phyloP scores from a whole-genome alignment of 30 jellyfish, hydroid and myxozoan genomes.

The Hydractinia echinata region DNA sequence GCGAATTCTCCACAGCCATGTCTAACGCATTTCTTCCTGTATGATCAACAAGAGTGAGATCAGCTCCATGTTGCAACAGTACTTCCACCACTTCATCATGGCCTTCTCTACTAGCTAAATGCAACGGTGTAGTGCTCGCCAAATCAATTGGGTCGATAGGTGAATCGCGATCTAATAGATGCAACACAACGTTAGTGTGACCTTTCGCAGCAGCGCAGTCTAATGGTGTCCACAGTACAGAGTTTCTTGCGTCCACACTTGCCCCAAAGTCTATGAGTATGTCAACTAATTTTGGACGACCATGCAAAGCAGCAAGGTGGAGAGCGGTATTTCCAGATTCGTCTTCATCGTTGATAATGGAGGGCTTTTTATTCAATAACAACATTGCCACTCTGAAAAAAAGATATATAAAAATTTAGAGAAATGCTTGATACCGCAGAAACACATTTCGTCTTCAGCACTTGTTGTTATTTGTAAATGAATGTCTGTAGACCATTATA shows the following conservation, averaged over 20 bases:
- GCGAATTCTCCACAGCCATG: constrained; percentile 90
- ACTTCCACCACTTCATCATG: constrained; percentile 65
- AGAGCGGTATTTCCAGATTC: constrained; percentile 72
- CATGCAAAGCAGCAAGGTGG: constrained; percentile 66
- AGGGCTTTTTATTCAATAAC: constrained; percentile 45
- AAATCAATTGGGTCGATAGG: constrained; percentile 91
- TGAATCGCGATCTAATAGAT: constrained; percentile 76
- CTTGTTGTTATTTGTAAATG: too few species aligned
- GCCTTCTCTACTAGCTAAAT: constrained; percentile 92
- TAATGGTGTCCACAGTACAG: constrained; percentile 69
- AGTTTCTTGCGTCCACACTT: constrained; percentile 52
- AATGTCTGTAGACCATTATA: too few species aligned
- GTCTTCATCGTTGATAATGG: constrained; percentile 56
- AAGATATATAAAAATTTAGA: neutral
- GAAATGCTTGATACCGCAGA: neutral
- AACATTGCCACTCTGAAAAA: constrained; percentile 47
- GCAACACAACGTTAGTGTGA: constrained; percentile 49
- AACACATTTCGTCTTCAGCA: neutral
- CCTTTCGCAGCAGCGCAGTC: constrained; percentile 86
- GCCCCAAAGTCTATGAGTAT: constrained; percentile 62
- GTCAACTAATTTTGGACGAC: constrained; percentile 49
- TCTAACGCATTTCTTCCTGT: constrained; percentile 92
- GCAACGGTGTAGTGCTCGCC: constrained; percentile 90
- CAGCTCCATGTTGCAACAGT: constrained; percentile 89
- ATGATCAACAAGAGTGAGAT: constrained; percentile 73